Conservation (phyloP, 2,888 invertebrate species). For the Germaria angustata region DNA sequence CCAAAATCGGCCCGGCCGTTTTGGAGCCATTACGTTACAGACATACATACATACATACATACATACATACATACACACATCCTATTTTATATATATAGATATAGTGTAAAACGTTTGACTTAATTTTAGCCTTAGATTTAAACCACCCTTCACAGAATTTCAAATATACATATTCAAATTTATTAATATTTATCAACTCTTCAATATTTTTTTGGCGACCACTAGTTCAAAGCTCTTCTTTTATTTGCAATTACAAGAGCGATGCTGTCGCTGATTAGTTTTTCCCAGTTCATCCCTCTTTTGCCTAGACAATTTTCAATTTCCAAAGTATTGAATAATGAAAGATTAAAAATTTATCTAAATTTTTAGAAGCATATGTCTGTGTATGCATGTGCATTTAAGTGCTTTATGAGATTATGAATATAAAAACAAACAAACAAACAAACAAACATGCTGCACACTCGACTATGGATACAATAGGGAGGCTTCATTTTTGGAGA, state of each 20-base stretch:
- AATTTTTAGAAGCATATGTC: neutral
- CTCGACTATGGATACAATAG: neutral
- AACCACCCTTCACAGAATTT: too few relatives aligned
- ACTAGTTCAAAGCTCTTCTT: neutral
- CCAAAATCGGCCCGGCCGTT: too few relatives aligned
- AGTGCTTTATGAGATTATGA: slow-evolving; percentile 20
- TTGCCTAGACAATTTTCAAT: neutral
- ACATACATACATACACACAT: too few relatives aligned
- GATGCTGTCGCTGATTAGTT: neutral
- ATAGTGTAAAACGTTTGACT: too few relatives aligned
- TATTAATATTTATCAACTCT: too few relatives aligned
- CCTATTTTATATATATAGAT: too few relatives aligned
- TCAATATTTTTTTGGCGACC: neutral
- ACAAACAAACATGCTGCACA: neutral
- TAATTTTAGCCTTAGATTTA: too few relatives aligned
- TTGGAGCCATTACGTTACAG: too few relatives aligned
- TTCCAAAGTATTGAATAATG: slow-evolving; percentile 19
- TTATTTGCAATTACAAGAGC: neutral
- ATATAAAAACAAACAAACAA: too few relatives aligned
- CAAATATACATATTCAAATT: too few relatives aligned
- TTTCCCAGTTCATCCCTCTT: neutral
- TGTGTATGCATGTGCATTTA: neutral
- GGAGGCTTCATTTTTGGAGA: too few relatives aligned
- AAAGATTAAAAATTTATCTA: slow-evolving; percentile 10
- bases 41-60: too few relatives aligned